These are phyloP conservation scores for Cettia cetti DNA, from an alignment of 2,113 vertebrate genomes.

Conservation along the genomic window DNA sequence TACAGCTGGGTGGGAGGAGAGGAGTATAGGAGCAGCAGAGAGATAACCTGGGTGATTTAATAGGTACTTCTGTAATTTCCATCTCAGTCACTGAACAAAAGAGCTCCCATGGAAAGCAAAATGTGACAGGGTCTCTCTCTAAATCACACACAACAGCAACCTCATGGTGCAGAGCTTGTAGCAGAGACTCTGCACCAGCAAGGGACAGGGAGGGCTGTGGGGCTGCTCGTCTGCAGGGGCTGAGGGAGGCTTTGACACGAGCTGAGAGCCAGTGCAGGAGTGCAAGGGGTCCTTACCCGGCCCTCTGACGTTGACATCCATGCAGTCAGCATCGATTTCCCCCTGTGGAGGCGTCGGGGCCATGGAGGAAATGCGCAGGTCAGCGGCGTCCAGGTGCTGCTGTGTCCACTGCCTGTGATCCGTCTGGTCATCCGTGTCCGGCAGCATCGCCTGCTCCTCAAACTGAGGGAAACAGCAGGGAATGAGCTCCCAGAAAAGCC, in stretches of 20 bases:
- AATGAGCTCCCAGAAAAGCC: background rate
- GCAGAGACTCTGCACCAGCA: background rate
- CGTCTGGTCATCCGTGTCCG: constrained; percentile 82
- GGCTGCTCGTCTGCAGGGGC: background rate
- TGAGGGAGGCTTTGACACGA: background rate
- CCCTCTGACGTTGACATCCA: constrained; percentile 95
- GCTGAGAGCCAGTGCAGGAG: background rate
- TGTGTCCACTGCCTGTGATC: constrained; percentile 98
- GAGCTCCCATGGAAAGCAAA: background rate
- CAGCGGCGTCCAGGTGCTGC: constrained; percentile 95
- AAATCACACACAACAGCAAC: background rate
- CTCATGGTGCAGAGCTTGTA: background rate
- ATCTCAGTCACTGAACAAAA: background rate
- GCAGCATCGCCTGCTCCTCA: constrained; percentile 87
- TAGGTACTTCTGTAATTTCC: background rate
- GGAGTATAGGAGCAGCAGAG: background rate
- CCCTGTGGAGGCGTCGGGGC: constrained; percentile 96
- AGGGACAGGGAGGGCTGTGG: background rate
- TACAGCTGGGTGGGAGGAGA: background rate
- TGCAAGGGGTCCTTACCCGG: constrained; percentile 76
- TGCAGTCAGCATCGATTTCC: constrained; percentile 90
- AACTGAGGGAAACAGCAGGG: constrained; percentile 66
- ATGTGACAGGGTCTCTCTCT: background rate
- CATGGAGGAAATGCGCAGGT: constrained; percentile 90
- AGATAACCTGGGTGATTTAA: background rate